Evolutionary conservation across 92 coral and sea anemone species (phyloP), one percentile per base, ranked within the genome.

Genomic region (Palythoa caribaeorum): DNA sequence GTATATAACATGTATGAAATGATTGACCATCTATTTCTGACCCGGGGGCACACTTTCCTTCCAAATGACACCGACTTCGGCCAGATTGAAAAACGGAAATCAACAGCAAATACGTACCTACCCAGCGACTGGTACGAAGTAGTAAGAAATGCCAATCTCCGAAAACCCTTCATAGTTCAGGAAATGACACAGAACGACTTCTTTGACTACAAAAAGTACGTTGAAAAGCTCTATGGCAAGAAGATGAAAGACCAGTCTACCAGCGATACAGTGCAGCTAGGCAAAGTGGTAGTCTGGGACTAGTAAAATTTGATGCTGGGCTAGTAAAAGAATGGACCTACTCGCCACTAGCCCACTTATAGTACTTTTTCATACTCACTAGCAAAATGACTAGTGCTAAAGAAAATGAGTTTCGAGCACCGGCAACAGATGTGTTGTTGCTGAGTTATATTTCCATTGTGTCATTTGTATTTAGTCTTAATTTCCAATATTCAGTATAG

Each of bases 91-190:
- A 10, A 39, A 16, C 51, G n/a, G 21, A 73, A 73, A 39, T 1
- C 79, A 13, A 40, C 35, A 40, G 59, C 79, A 13, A 17, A 17
- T 47, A 57, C 36, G 47, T 74, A 74, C 12, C 7, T 76, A 7
- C 79, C 79, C 2, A 14, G 39, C 53, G 79, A 76, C 54, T 76
- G 38, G 79, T 76, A 37, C 17, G 62, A 76, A 50, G 79, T 76
- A 3, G 57, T 76, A 51, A 76, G 79, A 51, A 48, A n/a, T 19
- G 79, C 62, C 57, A 76, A 76, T 52, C 60, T 76, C 50, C 17
- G 62, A 76, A 68, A 9, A 66, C 10, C 89, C 73, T 87, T 90
- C 55, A 6, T 57, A 1, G 89, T 89, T 2, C 40, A 87, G 6
- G 76, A 60, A 10, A 77, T 87, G 77, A 62, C 47, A 68, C 72